Evolutionary conservation across 2,797 vertebrate species (phyloP).

Genomic region (Acipenser oxyrinchus): DNA sequence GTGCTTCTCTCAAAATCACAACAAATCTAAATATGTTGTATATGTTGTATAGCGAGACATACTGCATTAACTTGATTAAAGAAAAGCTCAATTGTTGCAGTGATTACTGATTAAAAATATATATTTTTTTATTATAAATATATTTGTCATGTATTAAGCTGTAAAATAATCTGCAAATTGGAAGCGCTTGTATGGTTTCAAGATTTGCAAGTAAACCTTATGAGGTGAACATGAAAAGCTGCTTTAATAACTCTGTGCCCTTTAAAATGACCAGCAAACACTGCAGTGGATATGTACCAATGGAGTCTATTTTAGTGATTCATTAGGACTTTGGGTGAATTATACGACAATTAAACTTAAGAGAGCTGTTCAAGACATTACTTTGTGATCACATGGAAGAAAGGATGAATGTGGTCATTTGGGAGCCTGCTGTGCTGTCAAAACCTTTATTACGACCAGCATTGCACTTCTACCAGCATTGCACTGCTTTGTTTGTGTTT

Average conservation of each 20-base stretch:
- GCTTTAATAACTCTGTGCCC: neutral
- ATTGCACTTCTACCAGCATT: conserved; percentile 29
- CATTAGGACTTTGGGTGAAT: neutral
- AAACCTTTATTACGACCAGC: neutral
- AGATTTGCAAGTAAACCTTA: neutral
- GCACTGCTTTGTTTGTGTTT: conserved; percentile 21
- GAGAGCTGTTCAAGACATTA: neutral
- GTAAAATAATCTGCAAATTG: too few relatives aligned
- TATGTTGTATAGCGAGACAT: too few relatives aligned
- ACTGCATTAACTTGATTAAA: too few relatives aligned
- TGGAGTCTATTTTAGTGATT: neutral
- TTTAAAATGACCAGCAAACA: conserved; percentile 2
- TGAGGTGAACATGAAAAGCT: neutral
- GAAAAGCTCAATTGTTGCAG: too few relatives aligned
- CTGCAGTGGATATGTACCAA: neutral
- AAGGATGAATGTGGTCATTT: neutral
- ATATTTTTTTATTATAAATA: too few relatives aligned
- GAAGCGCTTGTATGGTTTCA: too few relatives aligned
- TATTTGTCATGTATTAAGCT: too few relatives aligned
- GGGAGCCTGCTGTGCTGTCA: neutral
- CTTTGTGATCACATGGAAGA: neutral
- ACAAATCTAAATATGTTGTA: too few relatives aligned
- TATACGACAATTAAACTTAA: neutral
- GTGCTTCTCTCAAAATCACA: too few relatives aligned
- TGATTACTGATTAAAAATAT: too few relatives aligned